Evolutionary conservation across 2,113 vertebrate species (phyloP).

Genomic region (Lucifuga dentata): DNA sequence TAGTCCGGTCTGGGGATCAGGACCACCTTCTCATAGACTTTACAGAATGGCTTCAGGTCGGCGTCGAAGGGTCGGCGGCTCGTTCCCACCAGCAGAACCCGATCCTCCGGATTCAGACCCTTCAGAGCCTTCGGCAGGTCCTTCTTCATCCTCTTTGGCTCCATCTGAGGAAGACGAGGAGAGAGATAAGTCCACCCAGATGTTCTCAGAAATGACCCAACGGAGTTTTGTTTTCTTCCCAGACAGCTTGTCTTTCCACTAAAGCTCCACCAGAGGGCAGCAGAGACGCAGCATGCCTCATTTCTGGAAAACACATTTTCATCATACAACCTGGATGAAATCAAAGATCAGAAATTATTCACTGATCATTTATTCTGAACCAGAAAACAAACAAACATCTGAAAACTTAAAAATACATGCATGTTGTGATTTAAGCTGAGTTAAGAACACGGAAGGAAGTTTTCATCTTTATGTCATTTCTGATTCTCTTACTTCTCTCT

Average conservation of each 20-base stretch:
- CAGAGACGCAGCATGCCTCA: too few species aligned
- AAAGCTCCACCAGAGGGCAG: conserved; percentile 52
- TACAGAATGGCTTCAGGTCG: conserved; percentile 81
- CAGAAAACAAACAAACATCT: background rate
- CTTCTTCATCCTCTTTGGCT: conserved; percentile 82
- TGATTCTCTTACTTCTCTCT: conserved; percentile 84
- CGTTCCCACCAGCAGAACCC: conserved; percentile 87
- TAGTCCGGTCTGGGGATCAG: conserved; percentile 88
- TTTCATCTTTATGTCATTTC: too few species aligned
- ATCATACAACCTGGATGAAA: too few species aligned
- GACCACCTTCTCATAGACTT: conserved; percentile 86
- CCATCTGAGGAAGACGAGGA: conserved; percentile 66
- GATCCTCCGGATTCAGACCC: conserved; percentile 81
- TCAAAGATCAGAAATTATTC: too few species aligned
- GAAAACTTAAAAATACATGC: too few species aligned
- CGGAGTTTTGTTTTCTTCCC: too few species aligned
- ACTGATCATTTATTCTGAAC: background rate
- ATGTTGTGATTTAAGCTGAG: too few species aligned
- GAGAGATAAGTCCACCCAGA: too few species aligned
- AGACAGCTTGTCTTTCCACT: background rate
- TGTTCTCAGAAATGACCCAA: too few species aligned
- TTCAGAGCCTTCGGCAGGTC: conserved; percentile 83
- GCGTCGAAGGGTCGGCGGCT: conserved; percentile 83
- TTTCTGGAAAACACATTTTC: too few species aligned
- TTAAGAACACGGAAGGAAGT: too few species aligned